Percentiles rank a stretch among this genome's conserved stretches.
These are phyloP conservation scores for Caranx melampygus DNA, from an alignment of 2,113 vertebrate species.

Conservation along the genomic window DNA sequence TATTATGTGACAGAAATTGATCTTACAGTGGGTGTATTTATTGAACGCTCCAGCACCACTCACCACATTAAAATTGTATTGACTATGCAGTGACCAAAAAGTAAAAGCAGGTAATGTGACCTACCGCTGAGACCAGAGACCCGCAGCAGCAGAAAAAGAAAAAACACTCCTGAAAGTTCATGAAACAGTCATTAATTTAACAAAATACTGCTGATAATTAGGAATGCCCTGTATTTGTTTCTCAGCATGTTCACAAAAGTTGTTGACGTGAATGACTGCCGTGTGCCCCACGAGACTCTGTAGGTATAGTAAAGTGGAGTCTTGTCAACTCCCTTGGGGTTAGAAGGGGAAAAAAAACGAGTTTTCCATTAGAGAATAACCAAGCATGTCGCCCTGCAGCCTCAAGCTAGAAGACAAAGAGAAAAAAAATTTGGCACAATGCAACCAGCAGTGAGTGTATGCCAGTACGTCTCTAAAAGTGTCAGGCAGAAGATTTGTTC, in stretches of 20 bases:
- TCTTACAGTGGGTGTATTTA: slow-evolving; percentile 15
- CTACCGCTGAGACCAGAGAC: background rate
- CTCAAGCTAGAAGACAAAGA: slow-evolving; percentile 25
- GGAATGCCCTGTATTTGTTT: slow-evolving; percentile 5
- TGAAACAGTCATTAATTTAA: background rate
- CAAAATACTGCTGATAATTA: slow-evolving; percentile 5
- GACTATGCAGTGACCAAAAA: slow-evolving; percentile 21
- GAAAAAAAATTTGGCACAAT: slow-evolving; percentile 10
- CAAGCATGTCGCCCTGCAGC: slow-evolving; percentile 20
- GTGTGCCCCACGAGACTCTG: slow-evolving; percentile 17
- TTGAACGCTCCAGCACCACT: slow-evolving; percentile 26
- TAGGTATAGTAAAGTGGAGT: slow-evolving; percentile 33
- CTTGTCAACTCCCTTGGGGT: slow-evolving; percentile 37
- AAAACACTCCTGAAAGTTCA: background rate
- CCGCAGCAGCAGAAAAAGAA: background rate
- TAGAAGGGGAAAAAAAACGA: slow-evolving; percentile 1
- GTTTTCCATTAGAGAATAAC: slow-evolving; percentile 56
- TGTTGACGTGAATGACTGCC: slow-evolving; percentile 32
- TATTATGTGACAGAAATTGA: slow-evolving; percentile 15
- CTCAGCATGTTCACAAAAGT: slow-evolving; percentile 23
- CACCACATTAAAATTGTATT: slow-evolving; percentile 5
- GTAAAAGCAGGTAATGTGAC: slow-evolving; percentile 12
- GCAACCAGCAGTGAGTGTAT: slow-evolving; percentile 34
- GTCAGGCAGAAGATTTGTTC: slow-evolving; percentile 25
- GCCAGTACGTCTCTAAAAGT: slow-evolving; percentile 18